phyloP scores from a whole-genome alignment of 1,140 invertebrate genomes.

The Drosophila hydei region DNA sequence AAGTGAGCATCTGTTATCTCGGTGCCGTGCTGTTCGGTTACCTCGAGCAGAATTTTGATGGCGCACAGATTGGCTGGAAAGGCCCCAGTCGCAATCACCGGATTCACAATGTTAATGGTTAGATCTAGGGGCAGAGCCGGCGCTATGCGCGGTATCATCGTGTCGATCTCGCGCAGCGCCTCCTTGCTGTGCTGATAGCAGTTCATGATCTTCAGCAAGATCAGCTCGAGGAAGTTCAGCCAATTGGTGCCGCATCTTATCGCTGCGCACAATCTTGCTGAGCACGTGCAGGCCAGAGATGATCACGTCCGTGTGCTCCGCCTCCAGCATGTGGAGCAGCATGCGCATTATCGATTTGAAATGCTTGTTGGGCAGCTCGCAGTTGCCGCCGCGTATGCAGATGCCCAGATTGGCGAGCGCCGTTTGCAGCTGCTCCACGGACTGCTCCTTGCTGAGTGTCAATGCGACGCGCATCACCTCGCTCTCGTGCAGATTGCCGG shows the following conservation, averaged over 20 bases:
- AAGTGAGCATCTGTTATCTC: conserved; percentile 90
- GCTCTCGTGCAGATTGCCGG: conserved; percentile 82
- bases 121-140: conserved; percentile 89
- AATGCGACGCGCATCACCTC: conserved; percentile 83
- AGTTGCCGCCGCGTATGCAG: conserved; percentile 84
- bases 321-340: conserved; percentile 89
- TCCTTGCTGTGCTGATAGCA: conserved; percentile 92
- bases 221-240: conserved; percentile 93
- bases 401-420: conserved; percentile 83
- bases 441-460: conserved; percentile 72
- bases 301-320: conserved; percentile 88
- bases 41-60: conserved; percentile 95
- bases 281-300: conserved; percentile 91
- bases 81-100: conserved; percentile 93
- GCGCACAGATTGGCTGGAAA: conserved; percentile 95
- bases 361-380: conserved; percentile 85
- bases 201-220: conserved; percentile 93
- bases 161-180: conserved; percentile 85
- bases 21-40: conserved; percentile 89
- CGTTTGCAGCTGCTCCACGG: conserved; percentile 67
- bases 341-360: conserved; percentile 90
- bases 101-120: conserved; percentile 87
- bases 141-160: conserved; percentile 88
- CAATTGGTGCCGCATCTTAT: conserved; percentile 90
- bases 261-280: conserved; percentile 91